These are phyloP conservation scores for Aldabrachelys gigantea DNA, from an alignment of 2,113 vertebrate genomes.

Conservation along the genomic window DNA sequence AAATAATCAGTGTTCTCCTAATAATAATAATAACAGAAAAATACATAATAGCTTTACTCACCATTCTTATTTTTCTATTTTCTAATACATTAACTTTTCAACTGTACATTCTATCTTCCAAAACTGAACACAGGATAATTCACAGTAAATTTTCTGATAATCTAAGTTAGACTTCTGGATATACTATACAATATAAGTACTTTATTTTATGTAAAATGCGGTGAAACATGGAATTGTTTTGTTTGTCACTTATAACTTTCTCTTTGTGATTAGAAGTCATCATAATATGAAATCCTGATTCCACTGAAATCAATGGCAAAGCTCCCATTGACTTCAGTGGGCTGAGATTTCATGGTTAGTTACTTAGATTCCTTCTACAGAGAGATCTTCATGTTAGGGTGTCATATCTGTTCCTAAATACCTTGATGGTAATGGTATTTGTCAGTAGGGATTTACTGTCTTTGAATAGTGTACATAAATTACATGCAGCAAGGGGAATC, in stretches of 20 bases:
- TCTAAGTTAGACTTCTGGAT: not conserved
- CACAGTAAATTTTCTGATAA: not conserved
- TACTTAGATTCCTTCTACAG: not conserved
- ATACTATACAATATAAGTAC: not conserved
- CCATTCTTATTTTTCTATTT: not conserved
- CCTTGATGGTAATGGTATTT: not conserved
- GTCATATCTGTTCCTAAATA: not conserved
- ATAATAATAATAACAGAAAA: constrained; percentile 26
- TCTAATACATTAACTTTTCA: not conserved
- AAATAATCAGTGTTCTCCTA: constrained; percentile 42
- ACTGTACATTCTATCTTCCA: not conserved
- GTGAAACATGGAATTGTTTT: not conserved
- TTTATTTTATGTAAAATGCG: not conserved
- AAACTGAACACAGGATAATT: constrained; percentile 2
- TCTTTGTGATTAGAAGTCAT: not conserved
- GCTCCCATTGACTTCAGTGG: not conserved
- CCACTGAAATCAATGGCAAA: not conserved
- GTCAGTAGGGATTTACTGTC: not conserved
- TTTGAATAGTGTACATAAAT: not conserved
- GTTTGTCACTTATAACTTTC: not conserved
- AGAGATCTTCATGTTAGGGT: not conserved
- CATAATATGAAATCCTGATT: not conserved
- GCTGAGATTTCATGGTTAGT: constrained; percentile 26
- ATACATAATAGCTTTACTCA: not conserved
- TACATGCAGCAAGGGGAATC: not conserved